These are phyloP conservation scores for Rhagonycha fulva DNA, from an alignment of 2,888 invertebrate species.

Conservation along the genomic window DNA sequence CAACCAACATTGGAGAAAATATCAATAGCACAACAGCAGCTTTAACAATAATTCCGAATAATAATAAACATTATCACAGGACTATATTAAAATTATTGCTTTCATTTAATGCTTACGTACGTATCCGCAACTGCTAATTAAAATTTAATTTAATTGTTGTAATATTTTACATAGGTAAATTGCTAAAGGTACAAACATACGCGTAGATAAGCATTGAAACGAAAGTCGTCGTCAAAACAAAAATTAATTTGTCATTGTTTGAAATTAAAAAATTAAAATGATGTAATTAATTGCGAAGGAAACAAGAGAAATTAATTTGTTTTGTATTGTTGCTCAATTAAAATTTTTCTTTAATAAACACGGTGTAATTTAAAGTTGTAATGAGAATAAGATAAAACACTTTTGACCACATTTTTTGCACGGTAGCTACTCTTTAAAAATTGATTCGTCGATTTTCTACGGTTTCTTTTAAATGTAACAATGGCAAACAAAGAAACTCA, in stretches of 20 bases:
- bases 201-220: neutral
- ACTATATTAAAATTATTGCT: neutral
- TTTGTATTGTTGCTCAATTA: neutral
- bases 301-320: neutral
- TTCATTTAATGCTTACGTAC: neutral
- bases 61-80: neutral
- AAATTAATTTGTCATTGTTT: neutral
- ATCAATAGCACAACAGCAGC: neutral
- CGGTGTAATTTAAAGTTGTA: neutral
- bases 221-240: neutral
- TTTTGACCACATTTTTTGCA: conserved; percentile 2
- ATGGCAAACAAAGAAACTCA: conserved; percentile 14
- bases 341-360: neutral
- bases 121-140: neutral
- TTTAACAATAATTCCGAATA: neutral
- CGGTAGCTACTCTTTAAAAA: conserved; percentile 13
- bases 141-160: neutral
- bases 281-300: neutral
- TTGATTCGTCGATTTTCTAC: conserved; percentile 14
- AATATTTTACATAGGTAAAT: neutral
- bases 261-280: neutral
- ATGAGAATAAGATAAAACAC: neutral
- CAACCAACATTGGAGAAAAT: neutral
- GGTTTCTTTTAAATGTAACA: conserved; percentile 8
- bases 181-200: neutral